phyloP scores from a whole-genome alignment of 2,113 vertebrate genomes.

The Azemiops feae region DNA sequence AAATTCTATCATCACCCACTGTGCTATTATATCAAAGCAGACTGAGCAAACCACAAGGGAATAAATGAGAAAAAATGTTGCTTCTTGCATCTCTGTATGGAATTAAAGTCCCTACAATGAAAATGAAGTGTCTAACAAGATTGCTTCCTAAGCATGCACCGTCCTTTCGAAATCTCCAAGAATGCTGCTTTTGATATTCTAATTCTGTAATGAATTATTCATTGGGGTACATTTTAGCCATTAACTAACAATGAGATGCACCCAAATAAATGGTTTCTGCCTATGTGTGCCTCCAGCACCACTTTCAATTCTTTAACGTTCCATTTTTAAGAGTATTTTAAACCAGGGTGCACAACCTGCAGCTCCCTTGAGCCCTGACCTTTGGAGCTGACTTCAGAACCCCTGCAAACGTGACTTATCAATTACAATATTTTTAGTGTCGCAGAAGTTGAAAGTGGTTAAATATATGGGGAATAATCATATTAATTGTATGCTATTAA shows the following conservation, averaged over 20 bases:
- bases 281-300: conserved; percentile 5
- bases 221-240: conserved; percentile 35
- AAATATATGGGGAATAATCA: background rate
- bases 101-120: conserved; percentile 29
- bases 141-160: conserved; percentile 34
- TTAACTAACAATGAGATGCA: conserved; percentile 37
- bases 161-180: conserved; percentile 22
- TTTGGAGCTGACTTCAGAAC: background rate
- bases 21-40: conserved; percentile 21
- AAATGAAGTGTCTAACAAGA: conserved; percentile 34
- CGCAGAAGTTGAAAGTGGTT: background rate
- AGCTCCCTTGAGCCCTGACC: background rate
- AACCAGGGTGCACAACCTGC: background rate
- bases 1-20: conserved; percentile 15
- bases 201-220: conserved; percentile 51
- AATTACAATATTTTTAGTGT: background rate
- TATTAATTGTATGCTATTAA: background rate
- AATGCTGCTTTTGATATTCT: conserved; percentile 48
- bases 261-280: conserved; percentile 39
- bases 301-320: conserved; percentile 32
- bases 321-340: background rate
- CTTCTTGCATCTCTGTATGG: background rate
- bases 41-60: background rate
- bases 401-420: background rate
- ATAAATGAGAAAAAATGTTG: background rate